Conservation (phyloP, 1,140 invertebrate genomes). For the Drusus annulatus region DNA sequence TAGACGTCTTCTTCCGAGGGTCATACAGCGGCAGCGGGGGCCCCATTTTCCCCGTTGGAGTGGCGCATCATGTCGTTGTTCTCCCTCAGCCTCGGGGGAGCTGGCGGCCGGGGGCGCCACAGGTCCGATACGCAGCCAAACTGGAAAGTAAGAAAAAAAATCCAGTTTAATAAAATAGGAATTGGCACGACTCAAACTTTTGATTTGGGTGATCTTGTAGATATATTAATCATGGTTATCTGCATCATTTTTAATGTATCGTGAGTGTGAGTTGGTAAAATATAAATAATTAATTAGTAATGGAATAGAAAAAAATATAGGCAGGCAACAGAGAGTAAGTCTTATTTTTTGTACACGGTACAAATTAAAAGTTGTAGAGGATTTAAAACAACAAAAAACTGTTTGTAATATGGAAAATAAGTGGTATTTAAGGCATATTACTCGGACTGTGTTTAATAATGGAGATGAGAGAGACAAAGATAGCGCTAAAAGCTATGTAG, state of each 20-base stretch:
- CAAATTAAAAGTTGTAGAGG: too few species aligned
- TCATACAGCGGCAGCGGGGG: slow-evolving; percentile 27
- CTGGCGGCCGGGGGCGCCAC: slow-evolving; percentile 29
- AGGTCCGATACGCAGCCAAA: slow-evolving; percentile 52
- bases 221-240: neutral
- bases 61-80: neutral
- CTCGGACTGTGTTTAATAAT: too few species aligned
- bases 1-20: neutral
- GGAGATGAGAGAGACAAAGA: too few species aligned
- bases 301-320: too few species aligned
- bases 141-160: slow-evolving; percentile 40
- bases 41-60: neutral
- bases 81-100: slow-evolving; percentile 6
- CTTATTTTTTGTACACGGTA: too few species aligned
- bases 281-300: neutral
- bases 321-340: too few species aligned
- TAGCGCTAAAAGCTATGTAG: too few species aligned
- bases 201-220: neutral
- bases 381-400: too few species aligned
- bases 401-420: too few species aligned
- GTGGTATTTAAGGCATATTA: too few species aligned
- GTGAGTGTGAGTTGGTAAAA: neutral
- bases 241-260: neutral
- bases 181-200: neutral
- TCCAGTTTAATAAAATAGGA: neutral